A percentile compares a stretch with the other conserved stretches of the same genome.
phyloP scores from a whole-genome alignment of 2,113 vertebrate species.

The Erythrocebus patas region DNA sequence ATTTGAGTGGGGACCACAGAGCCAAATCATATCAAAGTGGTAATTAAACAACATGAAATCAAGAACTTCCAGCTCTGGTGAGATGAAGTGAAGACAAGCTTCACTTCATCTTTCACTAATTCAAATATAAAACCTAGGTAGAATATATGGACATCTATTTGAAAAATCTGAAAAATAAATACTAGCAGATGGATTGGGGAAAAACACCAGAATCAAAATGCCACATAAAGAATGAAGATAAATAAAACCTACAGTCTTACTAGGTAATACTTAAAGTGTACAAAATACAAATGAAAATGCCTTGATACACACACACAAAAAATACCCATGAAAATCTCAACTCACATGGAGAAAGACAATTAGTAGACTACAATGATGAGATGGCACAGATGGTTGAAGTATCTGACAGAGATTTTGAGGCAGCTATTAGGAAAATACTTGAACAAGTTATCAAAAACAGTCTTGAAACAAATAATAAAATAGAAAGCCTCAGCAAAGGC shows the following conservation, averaged over 20 bases:
- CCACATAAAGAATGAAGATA: background rate
- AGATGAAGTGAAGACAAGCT: background rate
- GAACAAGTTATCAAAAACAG: background rate
- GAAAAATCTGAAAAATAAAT: background rate
- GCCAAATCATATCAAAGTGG: background rate
- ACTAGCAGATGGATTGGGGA: background rate
- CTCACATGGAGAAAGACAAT: background rate
- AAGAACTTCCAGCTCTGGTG: background rate
- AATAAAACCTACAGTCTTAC: background rate
- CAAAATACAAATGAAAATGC: background rate
- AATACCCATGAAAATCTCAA: background rate
- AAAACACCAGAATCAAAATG: background rate
- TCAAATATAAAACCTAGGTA: background rate
- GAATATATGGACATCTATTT: background rate
- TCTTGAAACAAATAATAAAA: background rate
- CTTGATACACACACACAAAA: accelerated
- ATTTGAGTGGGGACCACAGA: too few species aligned
- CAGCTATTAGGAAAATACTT: background rate
- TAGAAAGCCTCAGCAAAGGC: background rate
- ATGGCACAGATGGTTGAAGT: background rate
- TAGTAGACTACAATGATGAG: background rate
- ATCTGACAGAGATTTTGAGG: background rate
- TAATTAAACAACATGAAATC: background rate
- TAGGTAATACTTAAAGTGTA: background rate
- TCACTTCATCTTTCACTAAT: background rate